Evolutionary conservation across 2,888 invertebrate species (phyloP), one percentile per base, ranked within the genome.

Genomic region (Latheticus oryzae): DNA sequence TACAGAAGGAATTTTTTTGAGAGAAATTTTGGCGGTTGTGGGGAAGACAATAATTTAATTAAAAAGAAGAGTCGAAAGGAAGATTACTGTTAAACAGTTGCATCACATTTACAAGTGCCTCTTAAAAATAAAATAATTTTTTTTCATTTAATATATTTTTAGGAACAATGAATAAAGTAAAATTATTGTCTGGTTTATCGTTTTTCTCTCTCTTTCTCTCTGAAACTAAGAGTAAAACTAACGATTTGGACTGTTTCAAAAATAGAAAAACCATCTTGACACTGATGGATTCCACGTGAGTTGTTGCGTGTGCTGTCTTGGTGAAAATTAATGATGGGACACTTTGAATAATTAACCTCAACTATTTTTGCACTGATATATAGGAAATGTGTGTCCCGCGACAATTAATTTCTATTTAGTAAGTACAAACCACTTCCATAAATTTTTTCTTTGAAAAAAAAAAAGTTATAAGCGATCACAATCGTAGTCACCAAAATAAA

Each of bases 401-500:
- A 26, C 50, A 50, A 50, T 50, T 50, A 52, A 53, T 53, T 52
- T 53, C 51, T 51, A 59, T 35, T 52, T 52, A 58, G 52, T 60
- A 62, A 62, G 62, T 62, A 62, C 59, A 62, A 60, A 62, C 62
- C 62, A 62, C 57, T 60, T 57, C 62, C 58, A n/a, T n/a, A n/a
- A n/a, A n/a, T n/a, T n/a, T n/a, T n/a, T n/a, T n/a, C n/a, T n/a
- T 59, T 43, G 50, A 47, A 55, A 50, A 42, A 51, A 28, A 5
- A 11, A 45, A 28, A 15, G 23, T 12, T 38, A 38, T 43, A n/a
- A 52, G 54, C 60, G 60, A 58, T 63, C 63, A 66, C 62, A 65
- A 64, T 63, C 57, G 60, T 63, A 65, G 64, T 66, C 65, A 64
- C 67, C 62, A 56, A 42, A 50, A 52, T 56, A 63, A 64, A 62